These are phyloP conservation scores for Aldabrachelys gigantea DNA, from an alignment of 2,113 vertebrate species.

Conservation along the genomic window DNA sequence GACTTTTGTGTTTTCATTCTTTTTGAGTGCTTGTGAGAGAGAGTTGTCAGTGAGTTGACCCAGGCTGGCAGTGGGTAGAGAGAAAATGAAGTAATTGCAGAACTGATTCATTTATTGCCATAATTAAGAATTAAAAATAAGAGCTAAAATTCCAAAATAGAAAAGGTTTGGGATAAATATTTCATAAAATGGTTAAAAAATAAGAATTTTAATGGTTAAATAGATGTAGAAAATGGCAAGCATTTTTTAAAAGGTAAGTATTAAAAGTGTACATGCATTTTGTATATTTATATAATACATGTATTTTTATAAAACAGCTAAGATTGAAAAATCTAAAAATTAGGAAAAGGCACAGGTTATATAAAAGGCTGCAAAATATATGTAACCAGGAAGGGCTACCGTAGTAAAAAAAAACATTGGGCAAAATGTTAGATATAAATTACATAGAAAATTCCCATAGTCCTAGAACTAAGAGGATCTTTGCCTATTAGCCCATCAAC, in stretches of 20 bases:
- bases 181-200: neutral
- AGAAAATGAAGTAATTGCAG: neutral
- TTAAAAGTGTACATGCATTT: neutral
- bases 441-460: neutral
- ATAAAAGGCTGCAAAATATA: neutral
- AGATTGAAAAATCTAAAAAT: neutral
- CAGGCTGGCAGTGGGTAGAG: neutral
- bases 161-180: neutral
- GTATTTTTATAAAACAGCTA: neutral
- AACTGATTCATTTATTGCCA: neutral
- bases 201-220: neutral
- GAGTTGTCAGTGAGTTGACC: neutral
- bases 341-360: neutral
- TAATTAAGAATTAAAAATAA: neutral
- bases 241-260: neutral
- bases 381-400: neutral
- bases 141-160: neutral
- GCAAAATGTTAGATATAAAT: neutral
- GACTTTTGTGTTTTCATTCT: neutral
- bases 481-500: neutral
- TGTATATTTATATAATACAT: neutral
- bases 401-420: neutral
- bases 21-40: neutral
- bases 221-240: neutral
- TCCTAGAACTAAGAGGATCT: neutral